Base-by-base conservation (phyloP, 2,797 vertebrate genomes). In the Diceros bicornis region DNA sequence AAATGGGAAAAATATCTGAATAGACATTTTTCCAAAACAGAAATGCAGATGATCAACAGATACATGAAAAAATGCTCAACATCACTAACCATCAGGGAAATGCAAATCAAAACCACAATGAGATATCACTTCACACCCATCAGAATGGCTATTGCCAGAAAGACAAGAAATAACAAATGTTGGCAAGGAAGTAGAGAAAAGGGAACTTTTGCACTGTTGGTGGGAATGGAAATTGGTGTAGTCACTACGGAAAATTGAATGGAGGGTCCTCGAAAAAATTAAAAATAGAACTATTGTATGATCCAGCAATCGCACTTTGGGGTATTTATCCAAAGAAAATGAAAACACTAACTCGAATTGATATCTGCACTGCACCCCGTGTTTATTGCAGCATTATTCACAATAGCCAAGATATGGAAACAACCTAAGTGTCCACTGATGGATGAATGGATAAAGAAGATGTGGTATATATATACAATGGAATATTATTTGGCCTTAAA, bases 371-470 rank as follows among this genome's bases (percentile, higher is more conserved):
- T n/a, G n/a, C n/a, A n/a, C 11, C 29, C 41, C 61, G 32, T 64
- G 23, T 64, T 64, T 20, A n/a, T 9, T 83, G 27, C 20, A 69
- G 62, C 14, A 6, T 59, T 81, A 50, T 34, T 89, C 41, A 81
- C 50, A 68, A 91, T 69, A 91, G 77, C 62, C 20, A 81, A 79
- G 47, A 82, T 91, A 61, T 4, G 44, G 64, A 82, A 69, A 91
- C 25, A 52, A 64, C 44, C n/a, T 32, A 74, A 52, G 25, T 64
- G 37, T 29, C 79, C n/a, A 32, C 2, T 17, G 66, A 64, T 83
- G 44, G n/a, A 74, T 62, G 21, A 81, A 47, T 71, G 64, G 34
- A 44, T 79, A 55, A 72, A 61, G n/a, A 91, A 72, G 71, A 18
- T 32, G 34, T 86, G 50, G 47, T 89, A 64, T 27, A 52, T 47